Conservation (phyloP, 2,113 vertebrate species). For the Pheucticus melanocephalus region DNA sequence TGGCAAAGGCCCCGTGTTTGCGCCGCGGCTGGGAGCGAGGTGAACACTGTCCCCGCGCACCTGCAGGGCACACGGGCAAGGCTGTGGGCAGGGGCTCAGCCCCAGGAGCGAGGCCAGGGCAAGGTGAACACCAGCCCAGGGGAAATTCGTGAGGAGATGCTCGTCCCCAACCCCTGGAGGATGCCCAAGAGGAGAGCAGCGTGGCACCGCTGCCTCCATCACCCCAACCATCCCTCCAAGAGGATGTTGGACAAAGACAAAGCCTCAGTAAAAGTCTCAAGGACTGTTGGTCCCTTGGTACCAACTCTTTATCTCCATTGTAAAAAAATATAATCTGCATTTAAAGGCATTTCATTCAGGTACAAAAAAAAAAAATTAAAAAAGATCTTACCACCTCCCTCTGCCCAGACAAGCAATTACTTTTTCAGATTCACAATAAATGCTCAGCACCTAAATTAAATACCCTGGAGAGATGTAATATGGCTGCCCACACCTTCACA, state of each 20-base stretch:
- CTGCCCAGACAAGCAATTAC: constrained; percentile 38
- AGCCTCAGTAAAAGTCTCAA: background rate
- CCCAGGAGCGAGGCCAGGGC: background rate
- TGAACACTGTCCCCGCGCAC: background rate
- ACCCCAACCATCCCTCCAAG: fast-evolving
- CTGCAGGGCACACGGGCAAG: fast-evolving
- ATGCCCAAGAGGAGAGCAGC: no score
- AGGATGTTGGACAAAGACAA: background rate
- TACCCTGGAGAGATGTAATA: constrained; percentile 39
- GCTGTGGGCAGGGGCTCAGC: background rate
- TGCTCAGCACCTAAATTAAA: constrained; percentile 61
- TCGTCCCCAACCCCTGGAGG: fast-evolving
- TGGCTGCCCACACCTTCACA: constrained; percentile 39
- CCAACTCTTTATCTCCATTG: background rate
- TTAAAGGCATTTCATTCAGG: background rate
- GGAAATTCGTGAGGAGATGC: background rate
- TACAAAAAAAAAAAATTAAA: background rate
- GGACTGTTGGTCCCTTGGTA: background rate
- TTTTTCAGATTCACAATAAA: constrained; percentile 39
- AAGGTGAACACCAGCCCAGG: background rate
- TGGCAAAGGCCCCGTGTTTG: constrained; percentile 67
- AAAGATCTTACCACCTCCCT: background rate
- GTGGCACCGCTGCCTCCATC: fast-evolving
- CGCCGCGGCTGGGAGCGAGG: background rate
- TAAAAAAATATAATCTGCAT: background rate